A percentile compares a stretch with the other conserved stretches of the same genome.
phyloP scores from a whole-genome alignment of 2,113 vertebrate genomes.

The Brienomyrus brachyistius region DNA sequence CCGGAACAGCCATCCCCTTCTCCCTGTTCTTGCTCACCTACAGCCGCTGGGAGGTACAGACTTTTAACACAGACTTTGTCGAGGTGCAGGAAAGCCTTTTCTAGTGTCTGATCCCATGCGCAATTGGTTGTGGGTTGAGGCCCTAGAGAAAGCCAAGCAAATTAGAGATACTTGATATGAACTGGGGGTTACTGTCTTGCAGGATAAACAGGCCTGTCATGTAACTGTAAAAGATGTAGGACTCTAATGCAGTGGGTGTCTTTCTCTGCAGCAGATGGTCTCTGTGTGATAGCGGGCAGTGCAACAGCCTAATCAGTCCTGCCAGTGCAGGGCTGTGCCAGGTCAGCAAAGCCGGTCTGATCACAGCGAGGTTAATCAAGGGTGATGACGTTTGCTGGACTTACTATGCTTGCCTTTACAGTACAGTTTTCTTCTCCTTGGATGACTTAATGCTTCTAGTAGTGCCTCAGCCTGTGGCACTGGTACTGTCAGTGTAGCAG shows the following conservation, averaged over 20 bases:
- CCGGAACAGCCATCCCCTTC: constrained; percentile 88
- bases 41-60: constrained; percentile 82
- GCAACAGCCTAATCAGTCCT: background rate
- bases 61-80: background rate
- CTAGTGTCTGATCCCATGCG: background rate
- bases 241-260: background rate
- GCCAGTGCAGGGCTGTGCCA: background rate
- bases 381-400: background rate
- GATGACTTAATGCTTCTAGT: background rate
- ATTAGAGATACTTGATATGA: background rate
- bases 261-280: background rate
- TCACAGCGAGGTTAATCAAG: background rate
- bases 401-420: background rate
- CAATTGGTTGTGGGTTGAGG: background rate
- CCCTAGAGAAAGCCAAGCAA: background rate
- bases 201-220: background rate
- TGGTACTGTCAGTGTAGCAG: background rate
- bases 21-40: constrained; percentile 77
- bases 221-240: background rate
- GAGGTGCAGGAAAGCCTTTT: background rate
- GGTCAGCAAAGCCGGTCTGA: background rate
- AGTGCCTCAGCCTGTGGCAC: background rate
- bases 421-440: background rate
- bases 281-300: background rate
- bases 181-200: background rate